These are phyloP conservation scores for Pristionchus mayeri DNA, from an alignment of 2,888 invertebrate species.

Conservation along the genomic window DNA sequence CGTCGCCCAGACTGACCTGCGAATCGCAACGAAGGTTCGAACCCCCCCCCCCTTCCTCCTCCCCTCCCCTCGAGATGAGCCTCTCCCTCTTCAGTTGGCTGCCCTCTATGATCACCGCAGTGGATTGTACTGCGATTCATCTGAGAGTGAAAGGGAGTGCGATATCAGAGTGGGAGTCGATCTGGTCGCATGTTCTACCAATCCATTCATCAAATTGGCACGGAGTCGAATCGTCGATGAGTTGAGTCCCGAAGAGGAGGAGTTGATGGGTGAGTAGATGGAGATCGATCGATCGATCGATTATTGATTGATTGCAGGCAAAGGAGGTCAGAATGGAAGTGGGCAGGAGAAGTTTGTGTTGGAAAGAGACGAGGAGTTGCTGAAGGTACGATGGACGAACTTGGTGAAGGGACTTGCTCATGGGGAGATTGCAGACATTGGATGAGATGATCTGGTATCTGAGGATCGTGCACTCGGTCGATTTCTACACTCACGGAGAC, in stretches of 20 bases:
- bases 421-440: conserved; percentile 81
- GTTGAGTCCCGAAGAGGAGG: conserved; percentile 97
- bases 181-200: conserved; percentile 50
- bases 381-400: neutral
- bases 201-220: conserved; percentile 12
- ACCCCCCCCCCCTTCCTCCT: neutral
- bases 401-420: neutral
- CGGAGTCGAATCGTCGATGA: conserved; percentile 84
- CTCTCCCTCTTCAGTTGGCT: conserved; percentile 76
- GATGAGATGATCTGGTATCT: conserved; percentile 91
- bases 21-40: conserved; percentile 77
- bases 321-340: conserved; percentile 3
- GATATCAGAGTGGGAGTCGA: conserved; percentile 63
- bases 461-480: conserved; percentile 96
- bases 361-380: conserved; percentile 44
- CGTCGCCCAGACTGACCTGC: conserved; percentile 80
- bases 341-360: conserved; percentile 77
- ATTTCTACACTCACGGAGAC: conserved; percentile 98
- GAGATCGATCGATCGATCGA: neutral
- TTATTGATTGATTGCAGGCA: conserved; percentile 29
- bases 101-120: conserved; percentile 78
- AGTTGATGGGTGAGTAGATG: conserved; percentile 79
- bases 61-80: too few species aligned
- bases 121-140: conserved; percentile 76
- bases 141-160: conserved; percentile 60